Evolutionary conservation across 2,888 invertebrate species (phyloP), one percentile per base, ranked within the genome.

Genomic region (Eledone cirrhosa): DNA sequence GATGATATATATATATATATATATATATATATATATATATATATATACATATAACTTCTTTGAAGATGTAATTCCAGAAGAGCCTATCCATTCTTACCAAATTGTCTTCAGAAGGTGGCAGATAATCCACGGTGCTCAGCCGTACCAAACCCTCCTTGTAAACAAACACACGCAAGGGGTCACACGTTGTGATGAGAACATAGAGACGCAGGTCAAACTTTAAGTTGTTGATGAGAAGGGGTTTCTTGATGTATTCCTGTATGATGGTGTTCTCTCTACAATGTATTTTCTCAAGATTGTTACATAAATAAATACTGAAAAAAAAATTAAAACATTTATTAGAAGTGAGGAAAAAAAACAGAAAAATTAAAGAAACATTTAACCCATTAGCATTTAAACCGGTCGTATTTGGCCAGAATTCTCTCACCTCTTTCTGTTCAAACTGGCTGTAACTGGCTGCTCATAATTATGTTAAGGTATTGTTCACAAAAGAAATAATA

Each of bases 171-270:
- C 89, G 82, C 19, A 91, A 86, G 0, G 91, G 91, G 80, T 91
- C 91, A 84, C 90, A 90, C n/a, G 90, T 89, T 2, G 90, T 90
- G 31, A 91, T 85, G 7, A 91, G 86, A 7, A 90, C 91, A 82
- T 91, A 91, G 48, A 91, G 88, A 22, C 91, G 85, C 79, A 91
- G 83, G 81, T 91, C 91, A 86, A 88, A 89, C 85, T 91, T 91
- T 85, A 86, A 91, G 14, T 90, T 90, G 78, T 91, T 91, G 77
- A 91, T 81, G 41, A 91, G 85, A 69, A 90, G 85, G 0, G 91
- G 91, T 79, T 90, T 90, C 80, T 90, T 89, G 11, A 91, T 84
- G 83, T 91, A 91, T 83, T 91, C 90, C 81, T 91, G 91, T 13
- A 91, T 88, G 65, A 91, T 88, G 76, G 85, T 86, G 80, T 90